These are phyloP conservation scores for Gavialis gangeticus DNA, from an alignment of 2,113 vertebrate species.

Conservation along the genomic window DNA sequence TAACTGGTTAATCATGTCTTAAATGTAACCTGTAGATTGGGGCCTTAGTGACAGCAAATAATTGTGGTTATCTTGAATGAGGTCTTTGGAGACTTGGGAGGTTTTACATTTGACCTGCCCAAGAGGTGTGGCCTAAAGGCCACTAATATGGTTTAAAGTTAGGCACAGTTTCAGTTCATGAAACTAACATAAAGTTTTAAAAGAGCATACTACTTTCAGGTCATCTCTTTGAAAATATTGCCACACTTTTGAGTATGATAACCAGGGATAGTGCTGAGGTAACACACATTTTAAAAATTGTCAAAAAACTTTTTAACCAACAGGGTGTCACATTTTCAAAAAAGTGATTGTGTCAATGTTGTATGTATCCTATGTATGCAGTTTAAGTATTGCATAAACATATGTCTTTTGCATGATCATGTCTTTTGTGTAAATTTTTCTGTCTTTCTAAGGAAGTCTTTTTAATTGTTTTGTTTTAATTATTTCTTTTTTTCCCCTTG, in stretches of 20 bases:
- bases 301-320: no score
- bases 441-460: neutral
- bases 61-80: neutral
- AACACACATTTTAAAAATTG: neutral
- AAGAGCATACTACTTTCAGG: neutral
- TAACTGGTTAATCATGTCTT: neutral
- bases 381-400: no score
- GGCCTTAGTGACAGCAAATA: neutral
- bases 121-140: neutral
- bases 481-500: neutral
- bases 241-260: neutral
- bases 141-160: neutral
- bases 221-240: neutral
- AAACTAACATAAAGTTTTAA: neutral
- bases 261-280: neutral
- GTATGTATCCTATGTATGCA: no score
- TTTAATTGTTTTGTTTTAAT: neutral
- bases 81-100: neutral
- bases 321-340: no score
- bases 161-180: neutral
- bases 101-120: neutral
- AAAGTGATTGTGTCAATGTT: no score
- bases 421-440: neutral
- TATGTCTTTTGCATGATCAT: neutral
- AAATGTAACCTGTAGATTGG: rapidly evolving